A percentile compares a stretch with the other conserved stretches of the same genome.
Conservation (phyloP, 1,140 invertebrate genomes). For the Archegozetes longisetosus region DNA sequence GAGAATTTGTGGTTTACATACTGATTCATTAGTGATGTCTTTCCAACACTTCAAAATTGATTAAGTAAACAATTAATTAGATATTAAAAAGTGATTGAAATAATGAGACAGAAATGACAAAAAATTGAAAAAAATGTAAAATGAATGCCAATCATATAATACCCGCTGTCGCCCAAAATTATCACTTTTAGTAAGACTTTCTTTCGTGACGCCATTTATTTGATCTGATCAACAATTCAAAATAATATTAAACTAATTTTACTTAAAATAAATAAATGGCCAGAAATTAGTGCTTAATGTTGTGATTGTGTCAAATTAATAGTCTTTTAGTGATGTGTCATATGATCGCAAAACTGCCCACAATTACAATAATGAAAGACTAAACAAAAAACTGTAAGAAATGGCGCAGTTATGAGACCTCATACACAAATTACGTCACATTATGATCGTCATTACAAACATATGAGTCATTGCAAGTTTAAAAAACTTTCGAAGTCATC, state of each 20-base stretch:
- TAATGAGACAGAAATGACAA: neutral
- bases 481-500: too few species aligned
- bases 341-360: too few species aligned
- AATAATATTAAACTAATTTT: neutral
- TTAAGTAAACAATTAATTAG: constrained; percentile 18
- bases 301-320: too few species aligned
- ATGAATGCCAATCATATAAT: constrained; percentile 15
- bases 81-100: constrained; percentile 6
- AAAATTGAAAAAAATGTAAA: constrained; percentile 4
- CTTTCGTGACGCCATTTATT: constrained; percentile 72
- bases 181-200: constrained; percentile 94
- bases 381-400: too few species aligned
- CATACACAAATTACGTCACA: too few species aligned
- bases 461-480: too few species aligned
- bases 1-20: constrained; percentile 99
- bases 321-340: too few species aligned
- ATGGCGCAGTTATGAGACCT: too few species aligned
- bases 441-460: too few species aligned
- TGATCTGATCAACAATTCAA: too few species aligned
- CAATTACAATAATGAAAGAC: too few species aligned
- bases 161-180: constrained; percentile 88
- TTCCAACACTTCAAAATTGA: constrained; percentile 65
- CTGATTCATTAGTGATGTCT: constrained; percentile 99
- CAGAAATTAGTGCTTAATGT: too few species aligned
- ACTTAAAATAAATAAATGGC: neutral